These are phyloP conservation scores for Poecile montanus DNA, from an alignment of 2,797 vertebrate species.

Conservation along the genomic window DNA sequence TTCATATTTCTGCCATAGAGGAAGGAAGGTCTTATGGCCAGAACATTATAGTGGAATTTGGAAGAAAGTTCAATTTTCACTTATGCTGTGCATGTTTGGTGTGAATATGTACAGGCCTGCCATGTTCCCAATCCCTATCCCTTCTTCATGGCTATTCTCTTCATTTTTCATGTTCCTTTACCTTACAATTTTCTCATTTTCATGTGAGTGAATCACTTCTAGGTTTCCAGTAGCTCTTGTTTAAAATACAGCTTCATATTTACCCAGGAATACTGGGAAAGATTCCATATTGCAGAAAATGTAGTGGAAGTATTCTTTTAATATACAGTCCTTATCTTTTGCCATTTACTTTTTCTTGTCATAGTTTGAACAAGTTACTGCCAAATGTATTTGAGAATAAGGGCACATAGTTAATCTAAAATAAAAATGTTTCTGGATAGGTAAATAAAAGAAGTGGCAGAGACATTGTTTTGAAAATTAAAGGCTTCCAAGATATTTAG, in stretches of 20 bases:
- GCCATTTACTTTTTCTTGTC: background rate
- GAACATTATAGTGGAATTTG: background rate
- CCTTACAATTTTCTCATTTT: background rate
- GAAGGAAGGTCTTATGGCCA: background rate
- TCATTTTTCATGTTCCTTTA: background rate
- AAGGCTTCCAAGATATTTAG: background rate
- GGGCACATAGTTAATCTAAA: background rate
- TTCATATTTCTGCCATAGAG: background rate
- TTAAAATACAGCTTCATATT: background rate
- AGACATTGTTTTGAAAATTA: background rate
- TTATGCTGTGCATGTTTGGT: background rate
- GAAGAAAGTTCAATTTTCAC: background rate
- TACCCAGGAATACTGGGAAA: background rate
- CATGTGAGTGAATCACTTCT: background rate
- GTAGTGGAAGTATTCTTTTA: background rate
- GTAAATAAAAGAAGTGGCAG: background rate
- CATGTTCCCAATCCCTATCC: background rate
- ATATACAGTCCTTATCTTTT: background rate
- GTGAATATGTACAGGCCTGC: background rate
- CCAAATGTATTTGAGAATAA: background rate
- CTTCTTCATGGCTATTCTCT: background rate
- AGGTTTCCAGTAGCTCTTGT: background rate
- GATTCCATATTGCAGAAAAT: background rate
- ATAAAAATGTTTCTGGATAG: background rate
- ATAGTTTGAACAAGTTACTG: background rate